These are phyloP conservation scores for Gadus macrocephalus DNA, from an alignment of 2,113 vertebrate genomes.

Conservation along the genomic window DNA sequence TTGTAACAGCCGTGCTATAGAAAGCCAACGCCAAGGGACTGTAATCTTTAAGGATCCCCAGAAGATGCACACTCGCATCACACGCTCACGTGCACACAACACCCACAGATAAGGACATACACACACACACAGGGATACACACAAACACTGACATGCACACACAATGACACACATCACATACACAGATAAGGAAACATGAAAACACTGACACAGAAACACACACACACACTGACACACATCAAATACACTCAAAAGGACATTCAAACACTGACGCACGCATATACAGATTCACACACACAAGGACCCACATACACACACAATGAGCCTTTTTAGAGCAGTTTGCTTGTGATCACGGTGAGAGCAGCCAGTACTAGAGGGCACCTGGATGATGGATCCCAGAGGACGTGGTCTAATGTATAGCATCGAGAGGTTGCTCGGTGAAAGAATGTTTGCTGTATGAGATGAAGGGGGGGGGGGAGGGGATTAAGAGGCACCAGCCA, in stretches of 20 bases:
- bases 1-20: conserved; percentile 25
- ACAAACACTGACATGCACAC: conserved; percentile 1
- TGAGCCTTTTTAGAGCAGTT: conserved; percentile 5
- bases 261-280: conserved; percentile 5
- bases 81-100: neutral
- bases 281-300: neutral
- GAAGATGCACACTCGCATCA: conserved; percentile 10
- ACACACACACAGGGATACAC: no score
- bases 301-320: conserved; percentile 3
- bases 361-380: conserved; percentile 49
- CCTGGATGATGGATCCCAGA: conserved; percentile 46
- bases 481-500: conserved; percentile 20
- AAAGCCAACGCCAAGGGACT: conserved; percentile 1
- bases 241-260: neutral
- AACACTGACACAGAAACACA: no score
- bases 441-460: conserved; percentile 27
- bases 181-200: neutral
- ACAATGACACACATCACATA: neutral
- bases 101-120: no score
- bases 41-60: neutral
- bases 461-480: neutral
- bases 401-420: conserved; percentile 47
- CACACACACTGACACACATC: neutral
- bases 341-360: conserved; percentile 47
- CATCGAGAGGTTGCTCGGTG: conserved; percentile 31